A percentile compares a stretch with the other conserved stretches of the same genome.
Conservation (phyloP, 2,797 vertebrate genomes). For the Xiphorhynchus erythropygius region DNA sequence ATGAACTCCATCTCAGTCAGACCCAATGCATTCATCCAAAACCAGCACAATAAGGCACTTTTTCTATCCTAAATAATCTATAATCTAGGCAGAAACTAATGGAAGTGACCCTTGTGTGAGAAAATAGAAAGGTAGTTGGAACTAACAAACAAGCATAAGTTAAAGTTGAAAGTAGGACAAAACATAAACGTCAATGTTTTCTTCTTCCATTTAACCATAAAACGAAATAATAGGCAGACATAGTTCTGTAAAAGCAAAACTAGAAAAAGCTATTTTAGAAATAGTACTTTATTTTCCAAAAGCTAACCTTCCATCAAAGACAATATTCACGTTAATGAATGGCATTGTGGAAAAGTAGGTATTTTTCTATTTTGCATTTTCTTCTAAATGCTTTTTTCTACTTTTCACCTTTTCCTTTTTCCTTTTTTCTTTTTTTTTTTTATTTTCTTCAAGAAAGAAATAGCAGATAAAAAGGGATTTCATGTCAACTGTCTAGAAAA, state of each 20-base stretch:
- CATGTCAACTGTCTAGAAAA: neutral
- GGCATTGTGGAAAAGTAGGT: neutral
- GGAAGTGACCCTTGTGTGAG: neutral
- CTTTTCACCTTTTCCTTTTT: accelerated
- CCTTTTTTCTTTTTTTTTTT: neutral
- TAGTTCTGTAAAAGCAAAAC: neutral
- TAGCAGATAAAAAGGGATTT: neutral
- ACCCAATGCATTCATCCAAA: neutral
- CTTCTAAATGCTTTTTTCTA: neutral
- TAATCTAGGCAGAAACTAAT: neutral
- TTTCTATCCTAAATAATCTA: neutral
- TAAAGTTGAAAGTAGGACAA: neutral
- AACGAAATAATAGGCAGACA: neutral
- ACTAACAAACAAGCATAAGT: neutral
- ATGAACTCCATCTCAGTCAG: neutral
- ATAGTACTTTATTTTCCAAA: neutral
- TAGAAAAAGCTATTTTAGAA: neutral
- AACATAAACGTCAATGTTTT: neutral
- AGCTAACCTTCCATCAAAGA: neutral
- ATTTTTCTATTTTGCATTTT: neutral
- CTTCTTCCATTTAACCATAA: neutral
- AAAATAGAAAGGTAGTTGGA: neutral
- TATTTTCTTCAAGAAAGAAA: neutral
- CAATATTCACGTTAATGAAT: neutral
- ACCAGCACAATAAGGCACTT: neutral